A percentile compares a stretch with the other conserved stretches of the same genome.
These are phyloP conservation scores for Lepidochrysops patricia DNA, from an alignment of 2,888 invertebrate genomes.

Conservation along the genomic window DNA sequence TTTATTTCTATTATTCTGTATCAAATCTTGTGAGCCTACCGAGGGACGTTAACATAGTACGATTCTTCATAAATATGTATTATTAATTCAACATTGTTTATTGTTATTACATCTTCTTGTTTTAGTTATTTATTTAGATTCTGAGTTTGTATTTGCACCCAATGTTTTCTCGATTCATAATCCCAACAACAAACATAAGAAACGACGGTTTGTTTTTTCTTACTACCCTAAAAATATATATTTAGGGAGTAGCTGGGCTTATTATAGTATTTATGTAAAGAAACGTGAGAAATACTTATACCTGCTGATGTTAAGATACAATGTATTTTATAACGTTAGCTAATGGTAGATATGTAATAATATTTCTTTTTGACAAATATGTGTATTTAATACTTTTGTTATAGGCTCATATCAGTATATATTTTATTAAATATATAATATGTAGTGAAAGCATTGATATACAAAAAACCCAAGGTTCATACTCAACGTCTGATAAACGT, in stretches of 20 bases:
- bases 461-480: no score
- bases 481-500: no score
- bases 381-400: no score
- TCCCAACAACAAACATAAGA: neutral
- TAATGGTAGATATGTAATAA: no score
- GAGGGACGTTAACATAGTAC: neutral
- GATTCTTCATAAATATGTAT: conserved; percentile 3
- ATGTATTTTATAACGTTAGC: no score
- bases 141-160: neutral
- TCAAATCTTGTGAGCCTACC: neutral
- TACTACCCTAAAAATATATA: neutral
- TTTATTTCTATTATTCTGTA: neutral
- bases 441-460: no score
- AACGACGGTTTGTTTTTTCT: neutral
- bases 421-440: no score
- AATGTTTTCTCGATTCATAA: neutral
- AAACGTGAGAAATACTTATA: neutral
- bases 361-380: no score
- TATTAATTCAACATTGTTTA: conserved; percentile 3
- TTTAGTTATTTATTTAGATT: neutral
- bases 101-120: neutral
- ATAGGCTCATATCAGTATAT: no score
- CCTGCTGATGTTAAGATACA: no score
- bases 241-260: neutral
- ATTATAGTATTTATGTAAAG: neutral